Conservation (phyloP, 2,113 vertebrate genomes). For the Elachura formosa region DNA sequence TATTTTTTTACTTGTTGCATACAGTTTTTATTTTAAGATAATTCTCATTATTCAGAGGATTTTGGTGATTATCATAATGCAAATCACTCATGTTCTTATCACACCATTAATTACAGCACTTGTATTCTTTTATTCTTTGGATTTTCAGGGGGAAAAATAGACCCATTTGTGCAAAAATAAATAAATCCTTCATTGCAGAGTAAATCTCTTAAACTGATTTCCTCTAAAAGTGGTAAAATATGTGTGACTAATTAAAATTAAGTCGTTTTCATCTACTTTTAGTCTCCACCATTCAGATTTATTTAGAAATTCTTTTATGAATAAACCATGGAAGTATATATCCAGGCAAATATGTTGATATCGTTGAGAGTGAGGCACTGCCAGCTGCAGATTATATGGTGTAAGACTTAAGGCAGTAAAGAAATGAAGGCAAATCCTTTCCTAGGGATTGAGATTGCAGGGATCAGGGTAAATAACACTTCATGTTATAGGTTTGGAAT, state of each 20-base stretch:
- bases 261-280: background rate
- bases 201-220: background rate
- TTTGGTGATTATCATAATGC: background rate
- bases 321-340: background rate
- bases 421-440: slow-evolving; percentile 6
- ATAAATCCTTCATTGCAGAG: background rate
- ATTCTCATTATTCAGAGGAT: background rate
- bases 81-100: background rate
- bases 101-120: background rate
- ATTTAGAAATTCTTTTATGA: background rate
- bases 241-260: slow-evolving; percentile 9
- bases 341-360: background rate
- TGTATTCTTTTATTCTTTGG: background rate
- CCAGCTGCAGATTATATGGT: background rate
- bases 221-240: background rate
- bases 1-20: background rate
- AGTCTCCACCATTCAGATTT: background rate
- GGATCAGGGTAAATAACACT: background rate
- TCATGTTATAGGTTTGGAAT: background rate
- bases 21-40: background rate
- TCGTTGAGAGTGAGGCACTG: background rate
- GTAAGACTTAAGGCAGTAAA: background rate
- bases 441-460: background rate
- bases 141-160: background rate
- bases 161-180: background rate